A percentile compares a stretch with the other conserved stretches of the same genome.
phyloP scores from a whole-genome alignment of 23 tunicate genomes.

The Botrylloides violaceus region DNA sequence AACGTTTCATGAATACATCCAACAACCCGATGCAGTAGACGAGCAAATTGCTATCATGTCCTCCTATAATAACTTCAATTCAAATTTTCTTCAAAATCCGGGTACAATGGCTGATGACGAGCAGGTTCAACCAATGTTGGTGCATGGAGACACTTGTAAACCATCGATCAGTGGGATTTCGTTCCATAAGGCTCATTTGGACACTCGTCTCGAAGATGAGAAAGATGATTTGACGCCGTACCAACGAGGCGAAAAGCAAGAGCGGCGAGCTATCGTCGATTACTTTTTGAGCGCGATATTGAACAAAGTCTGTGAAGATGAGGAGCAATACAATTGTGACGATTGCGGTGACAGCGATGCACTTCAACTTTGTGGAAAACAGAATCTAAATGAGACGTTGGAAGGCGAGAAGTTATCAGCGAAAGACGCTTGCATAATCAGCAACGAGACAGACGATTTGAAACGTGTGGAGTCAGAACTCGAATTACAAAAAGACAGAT shows the following conservation, averaged over 20 bases:
- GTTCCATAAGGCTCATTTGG: neutral
- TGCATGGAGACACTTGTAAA: neutral
- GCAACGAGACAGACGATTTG: no score
- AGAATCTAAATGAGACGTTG: no score
- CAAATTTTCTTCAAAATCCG: neutral
- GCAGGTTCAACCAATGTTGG: neutral
- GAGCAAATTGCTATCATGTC: conserved; percentile 1
- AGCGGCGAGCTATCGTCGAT: neutral
- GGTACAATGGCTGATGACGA: no score
- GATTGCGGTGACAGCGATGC: no score
- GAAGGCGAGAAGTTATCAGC: no score
- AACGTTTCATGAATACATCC: no score
- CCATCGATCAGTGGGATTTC: neutral
- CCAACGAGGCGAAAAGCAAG: neutral
- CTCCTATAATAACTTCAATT: neutral
- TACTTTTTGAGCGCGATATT: neutral
- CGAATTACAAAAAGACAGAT: no score
- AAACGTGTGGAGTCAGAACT: no score
- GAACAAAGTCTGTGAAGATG: neutral
- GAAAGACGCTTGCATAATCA: no score
- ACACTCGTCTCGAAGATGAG: neutral
- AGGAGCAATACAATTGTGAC: no score
- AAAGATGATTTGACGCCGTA: neutral
- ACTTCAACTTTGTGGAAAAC: no score
- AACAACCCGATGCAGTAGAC: no score